Evolutionary conservation across 2,888 invertebrate genomes (phyloP), one percentile per base, ranked within the genome.

Genomic region (Deilephila elpenor): DNA sequence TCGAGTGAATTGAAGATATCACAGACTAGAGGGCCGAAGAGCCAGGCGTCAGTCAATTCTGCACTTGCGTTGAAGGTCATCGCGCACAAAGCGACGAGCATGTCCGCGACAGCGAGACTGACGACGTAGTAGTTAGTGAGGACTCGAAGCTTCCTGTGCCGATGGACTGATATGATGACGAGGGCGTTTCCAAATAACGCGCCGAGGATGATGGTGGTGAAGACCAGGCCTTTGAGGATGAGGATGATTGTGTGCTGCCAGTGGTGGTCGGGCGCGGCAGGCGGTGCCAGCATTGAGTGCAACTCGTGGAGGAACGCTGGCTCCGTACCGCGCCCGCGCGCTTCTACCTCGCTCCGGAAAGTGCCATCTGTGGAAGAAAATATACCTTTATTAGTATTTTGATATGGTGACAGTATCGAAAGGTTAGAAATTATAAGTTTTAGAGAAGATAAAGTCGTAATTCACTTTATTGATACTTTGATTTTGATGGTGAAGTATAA

Each of bases 121-220:
- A 99, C 99, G 79, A 99, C 98, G 95, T 99, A 99, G 91, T 98
- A 98, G 92, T 99, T 99, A 71, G 99, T 99, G 86, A 98, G 97
- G 78, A 98, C 98, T 70, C 98, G 95, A 2, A 98, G 95, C 82
- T 97, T 96, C 64, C 98, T 95, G 88, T 98, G 97, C 67, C 97
- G 95, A 80, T 97, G 96, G 37, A 98, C 98, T 83, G 97, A 97
- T 78, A 97, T 96, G 82, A 98, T 98, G 83, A 99, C 99, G 79
- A 99, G 95, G 3, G 98, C 97, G 95, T 99, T 99, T 73, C 99
- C 99, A 74, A 98, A 96, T 25, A 98, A 96, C 51, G 99, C 99
- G 79, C 98, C 97, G 74, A 98, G 95, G 86, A 99, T 99, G 89
- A 99, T 98, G 80, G 96, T 96, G 75, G 97, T 96, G 96, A 98